Percentiles rank a stretch among this genome's conserved stretches.
These are phyloP conservation scores for Orientallactaga sibirica DNA, from an alignment of 2,797 vertebrate species.

Conservation along the genomic window DNA sequence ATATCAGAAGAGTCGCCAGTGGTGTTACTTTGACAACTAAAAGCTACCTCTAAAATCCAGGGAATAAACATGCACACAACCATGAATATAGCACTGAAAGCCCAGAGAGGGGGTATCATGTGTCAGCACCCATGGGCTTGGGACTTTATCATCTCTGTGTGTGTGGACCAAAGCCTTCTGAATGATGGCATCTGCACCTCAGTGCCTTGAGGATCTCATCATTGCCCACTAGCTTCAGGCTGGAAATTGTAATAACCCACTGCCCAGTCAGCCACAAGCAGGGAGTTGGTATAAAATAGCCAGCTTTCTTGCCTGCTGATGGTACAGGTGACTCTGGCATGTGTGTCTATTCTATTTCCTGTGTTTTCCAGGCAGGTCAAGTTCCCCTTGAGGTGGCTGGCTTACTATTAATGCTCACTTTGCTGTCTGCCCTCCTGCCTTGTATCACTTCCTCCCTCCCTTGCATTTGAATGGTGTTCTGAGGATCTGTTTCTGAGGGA, in stretches of 20 bases:
- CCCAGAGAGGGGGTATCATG: not conserved
- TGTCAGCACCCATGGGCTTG: not conserved
- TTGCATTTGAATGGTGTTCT: slow-evolving; percentile 3
- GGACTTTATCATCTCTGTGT: not conserved
- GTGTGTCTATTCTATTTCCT: not conserved
- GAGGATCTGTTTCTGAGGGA: slow-evolving; percentile 34
- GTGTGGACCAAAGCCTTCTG: not conserved
- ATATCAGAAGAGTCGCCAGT: slow-evolving; percentile 58
- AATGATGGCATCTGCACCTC: not conserved
- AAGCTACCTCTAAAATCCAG: slow-evolving; percentile 20
- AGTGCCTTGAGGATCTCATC: not conserved
- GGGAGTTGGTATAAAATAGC: not conserved
- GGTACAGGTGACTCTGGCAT: not conserved
- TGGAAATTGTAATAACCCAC: not conserved
- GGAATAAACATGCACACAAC: not conserved
- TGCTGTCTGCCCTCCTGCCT: not conserved
- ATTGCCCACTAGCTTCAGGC: not conserved
- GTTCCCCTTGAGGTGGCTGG: not conserved
- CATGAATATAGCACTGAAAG: not conserved
- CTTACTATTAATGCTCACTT: not conserved
- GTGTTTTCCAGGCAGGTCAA: not conserved
- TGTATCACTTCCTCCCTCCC: not conserved
- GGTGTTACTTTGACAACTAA: slow-evolving; percentile 21
- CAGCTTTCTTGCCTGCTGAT: too few relatives aligned
- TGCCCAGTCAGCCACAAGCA: not conserved